phyloP scores from a whole-genome alignment of 2,888 invertebrate genomes.

The Neoitamus cyanurus region DNA sequence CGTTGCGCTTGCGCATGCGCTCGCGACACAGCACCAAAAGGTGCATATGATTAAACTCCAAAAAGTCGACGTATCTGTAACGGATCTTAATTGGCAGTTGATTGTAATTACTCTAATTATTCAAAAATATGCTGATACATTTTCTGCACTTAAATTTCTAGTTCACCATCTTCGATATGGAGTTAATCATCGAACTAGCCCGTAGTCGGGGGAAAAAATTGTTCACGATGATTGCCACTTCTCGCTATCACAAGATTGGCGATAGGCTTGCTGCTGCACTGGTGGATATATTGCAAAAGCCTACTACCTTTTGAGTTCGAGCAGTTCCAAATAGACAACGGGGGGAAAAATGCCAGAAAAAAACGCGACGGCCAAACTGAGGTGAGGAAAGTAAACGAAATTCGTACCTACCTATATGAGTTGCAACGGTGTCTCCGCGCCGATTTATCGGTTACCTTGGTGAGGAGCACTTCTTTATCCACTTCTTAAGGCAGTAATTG shows the following conservation, averaged over 20 bases:
- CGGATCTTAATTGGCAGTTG: slow-evolving; percentile 22
- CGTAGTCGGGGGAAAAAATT: not conserved
- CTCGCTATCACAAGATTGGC: not conserved
- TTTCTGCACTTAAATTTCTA: slow-evolving; percentile 31
- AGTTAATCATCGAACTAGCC: slow-evolving; percentile 12
- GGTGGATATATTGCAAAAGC: slow-evolving; percentile 18
- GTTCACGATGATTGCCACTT: slow-evolving; percentile 8
- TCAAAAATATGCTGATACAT: slow-evolving; percentile 26
- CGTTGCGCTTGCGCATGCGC: not conserved
- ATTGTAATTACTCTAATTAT: slow-evolving; percentile 26
- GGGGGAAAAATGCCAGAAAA: not conserved
- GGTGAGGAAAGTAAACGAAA: slow-evolving; percentile 33
- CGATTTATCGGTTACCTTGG: slow-evolving; percentile 10
- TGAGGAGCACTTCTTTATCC: not conserved
- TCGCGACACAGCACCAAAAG: not conserved
- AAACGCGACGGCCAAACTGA: not conserved
- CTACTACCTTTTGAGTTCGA: slow-evolving; percentile 28
- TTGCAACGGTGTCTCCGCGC: slow-evolving; percentile 6
- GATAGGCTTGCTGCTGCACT: not conserved
- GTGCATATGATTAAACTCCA: not conserved
- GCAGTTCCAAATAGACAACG: not conserved
- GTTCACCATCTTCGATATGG: slow-evolving; percentile 35
- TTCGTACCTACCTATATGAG: slow-evolving; percentile 7
- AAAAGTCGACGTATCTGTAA: slow-evolving; percentile 5
- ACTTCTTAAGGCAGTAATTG: slow-evolving; percentile 16